Evolutionary conservation across 2,797 vertebrate species (phyloP), one percentile per base, ranked within the genome.

Genomic region (Aselliscus stoliczkanus): DNA sequence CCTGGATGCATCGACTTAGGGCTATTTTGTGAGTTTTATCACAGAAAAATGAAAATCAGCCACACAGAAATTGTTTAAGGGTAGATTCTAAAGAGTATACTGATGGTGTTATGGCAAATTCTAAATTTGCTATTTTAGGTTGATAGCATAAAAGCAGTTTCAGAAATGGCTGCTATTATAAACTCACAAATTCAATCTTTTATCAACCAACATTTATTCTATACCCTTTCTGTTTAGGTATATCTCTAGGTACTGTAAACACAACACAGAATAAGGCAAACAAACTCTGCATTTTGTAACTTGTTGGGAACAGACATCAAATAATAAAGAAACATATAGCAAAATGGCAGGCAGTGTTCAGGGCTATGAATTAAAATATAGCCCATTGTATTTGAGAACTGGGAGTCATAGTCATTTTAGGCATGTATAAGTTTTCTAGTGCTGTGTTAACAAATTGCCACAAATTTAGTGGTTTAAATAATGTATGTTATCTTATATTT

Each of bases 11-110:
- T 92, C 10, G 2, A 60, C 58, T 92, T 88, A 91, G 27, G 93
- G 76, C 42, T 82, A 20, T 80, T 76, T 92, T 93, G 58, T 92
- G 67, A 93, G 37, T 92, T 96, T 95, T 84, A 52, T 50, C 83
- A 18, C 34, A 92, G 82, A 18, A 91, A 84, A 93, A 76, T 52
- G 21, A 95, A 97, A 92, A 42, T 73, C 29, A 37, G 1, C 31
- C 20, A 67, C 62, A 85, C 8, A 83, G 75, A 93, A 65, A 90
- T 50, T 84, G 20, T 85, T 88, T 82, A 93, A 89, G 12, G 34
- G 18, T 20, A 85, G 25, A 88, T 73, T 42, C 52, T 82, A 15
- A 65, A 84, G 60, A 83, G 44, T 34, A 56, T 50, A 34, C 21
- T 65, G 31, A 75, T 17, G 1, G 18, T 86, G 34, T 39, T 73